Base-by-base conservation (phyloP, 2,113 vertebrate species). In the Chaenogobius annularis region DNA sequence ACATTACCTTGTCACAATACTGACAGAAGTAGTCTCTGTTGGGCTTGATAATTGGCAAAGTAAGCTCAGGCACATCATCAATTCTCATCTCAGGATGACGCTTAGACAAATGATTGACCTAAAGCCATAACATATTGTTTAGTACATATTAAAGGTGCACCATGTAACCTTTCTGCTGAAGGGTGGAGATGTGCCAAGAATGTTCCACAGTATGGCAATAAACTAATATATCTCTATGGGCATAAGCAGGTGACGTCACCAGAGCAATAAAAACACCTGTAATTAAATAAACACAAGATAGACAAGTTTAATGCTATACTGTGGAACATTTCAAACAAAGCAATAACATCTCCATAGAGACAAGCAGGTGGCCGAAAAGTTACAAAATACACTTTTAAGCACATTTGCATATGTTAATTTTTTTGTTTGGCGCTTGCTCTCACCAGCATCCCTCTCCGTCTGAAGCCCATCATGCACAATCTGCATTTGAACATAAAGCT, bases 101-200 rank as follows among this genome's bases (percentile, higher is more conserved):
- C 85, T 99, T 99, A 76, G 97, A 98, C 85, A 99, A 91, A 88
- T 99, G 98, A 93, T 99, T 99, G 20, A 99, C 98, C 98, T 99
- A 85, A 1, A 35, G 70, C 11, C 22, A 73, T 20, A 66, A 52
- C 54, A 58, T 62, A 68, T 8, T 55, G n/a, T 22, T 47, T 15
- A 56, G 12, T 4, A 9, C 13, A 15, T n/a, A 26, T 17, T 1
- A 48, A 61, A 9, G 37, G 37, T 40, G 37, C 37, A 40, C 37
- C 6, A 40, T 40, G 7, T 40, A 40, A 40, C 37, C 6, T 40
- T 40, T 40, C 37, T 40, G 3, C 5, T 40, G 37, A 40, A 40
- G 37, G 8, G 8, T 31, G 26, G 4, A 31, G 26, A 31, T 31
- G 26, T 31, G 4, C 26, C 1, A 4, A 31, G 26, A 31, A 31